Percentiles rank a stretch among this genome's conserved stretches.
phyloP scores from a whole-genome alignment of 2,888 invertebrate species.

The Torymus tubicola region DNA sequence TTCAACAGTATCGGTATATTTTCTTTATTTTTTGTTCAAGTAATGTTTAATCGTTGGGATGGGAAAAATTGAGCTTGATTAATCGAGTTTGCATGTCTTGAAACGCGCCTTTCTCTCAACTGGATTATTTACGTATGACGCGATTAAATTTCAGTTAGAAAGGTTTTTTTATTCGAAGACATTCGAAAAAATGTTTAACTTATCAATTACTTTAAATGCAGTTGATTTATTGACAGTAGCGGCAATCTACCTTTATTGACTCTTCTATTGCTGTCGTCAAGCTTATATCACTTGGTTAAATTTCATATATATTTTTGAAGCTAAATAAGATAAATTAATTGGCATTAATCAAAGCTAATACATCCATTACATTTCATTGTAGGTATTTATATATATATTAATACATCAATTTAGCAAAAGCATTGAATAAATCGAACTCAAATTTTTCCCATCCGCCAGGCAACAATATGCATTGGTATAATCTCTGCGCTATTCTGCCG shows the following conservation, averaged over 20 bases:
- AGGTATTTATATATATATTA: not conserved
- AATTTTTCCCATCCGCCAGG: conserved; percentile 31
- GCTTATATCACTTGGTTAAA: no score
- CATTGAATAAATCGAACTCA: not conserved
- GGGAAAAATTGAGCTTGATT: conserved; percentile 32
- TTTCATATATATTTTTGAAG: no score
- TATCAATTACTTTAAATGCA: no score
- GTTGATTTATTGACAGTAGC: no score
- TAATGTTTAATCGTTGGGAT: conserved; percentile 34
- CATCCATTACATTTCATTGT: not conserved
- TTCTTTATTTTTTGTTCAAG: conserved; percentile 47
- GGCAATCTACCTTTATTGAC: no score
- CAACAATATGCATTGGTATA: conserved; percentile 41
- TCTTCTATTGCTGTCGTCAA: no score
- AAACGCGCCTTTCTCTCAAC: not conserved
- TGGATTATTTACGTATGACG: conserved; percentile 9
- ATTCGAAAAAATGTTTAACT: not conserved
- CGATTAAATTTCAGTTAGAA: no score
- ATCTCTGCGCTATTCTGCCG: conserved; percentile 5
- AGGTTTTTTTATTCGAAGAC: no score
- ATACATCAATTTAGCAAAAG: not conserved
- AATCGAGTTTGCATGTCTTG: conserved; percentile 11
- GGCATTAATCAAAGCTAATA: no score
- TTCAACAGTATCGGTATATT: conserved; percentile 60
- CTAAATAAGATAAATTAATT: no score